Evolutionary conservation across 2,888 invertebrate genomes (phyloP).

Genomic region (Sycophila texana): DNA sequence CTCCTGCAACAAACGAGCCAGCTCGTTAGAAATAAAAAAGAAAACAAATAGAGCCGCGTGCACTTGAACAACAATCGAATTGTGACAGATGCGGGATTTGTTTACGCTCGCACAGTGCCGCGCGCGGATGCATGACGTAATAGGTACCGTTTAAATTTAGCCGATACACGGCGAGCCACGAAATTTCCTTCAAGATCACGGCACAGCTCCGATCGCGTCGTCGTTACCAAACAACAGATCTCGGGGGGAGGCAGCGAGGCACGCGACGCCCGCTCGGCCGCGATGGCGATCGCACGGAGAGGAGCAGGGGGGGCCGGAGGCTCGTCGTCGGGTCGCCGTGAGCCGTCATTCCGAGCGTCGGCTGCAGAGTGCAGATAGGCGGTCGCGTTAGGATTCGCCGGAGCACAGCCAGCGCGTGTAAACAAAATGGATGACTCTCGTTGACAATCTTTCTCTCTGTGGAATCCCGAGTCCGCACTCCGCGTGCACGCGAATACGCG

Average conservation of each 20-base stretch:
- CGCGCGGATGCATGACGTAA: constrained; percentile 34
- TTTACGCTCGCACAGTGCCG: constrained; percentile 20
- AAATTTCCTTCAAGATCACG: background rate
- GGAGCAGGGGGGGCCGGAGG: no score
- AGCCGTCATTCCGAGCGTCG: no score
- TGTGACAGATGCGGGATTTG: constrained; percentile 13
- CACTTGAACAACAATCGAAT: constrained; percentile 20
- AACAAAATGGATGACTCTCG: constrained; percentile 56
- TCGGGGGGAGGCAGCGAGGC: no score
- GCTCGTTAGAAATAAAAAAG: background rate
- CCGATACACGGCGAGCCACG: background rate
- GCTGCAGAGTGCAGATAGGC: no score
- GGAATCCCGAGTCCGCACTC: background rate
- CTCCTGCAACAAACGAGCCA: constrained; percentile 32
- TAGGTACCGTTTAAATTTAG: constrained; percentile 21
- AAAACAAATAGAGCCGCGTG: background rate
- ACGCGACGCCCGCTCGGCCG: no score
- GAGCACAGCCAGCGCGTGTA: constrained; percentile 32
- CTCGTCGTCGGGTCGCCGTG: no score
- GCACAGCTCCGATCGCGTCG: background rate
- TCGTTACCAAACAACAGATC: no score
- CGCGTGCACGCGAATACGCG: no score
- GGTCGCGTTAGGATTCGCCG: constrained; percentile 12
- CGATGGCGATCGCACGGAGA: no score
- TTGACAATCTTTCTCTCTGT: constrained; percentile 11